Evolutionary conservation across 2,113 vertebrate species (phyloP).

Genomic region (Datnioides undecimradiatus): DNA sequence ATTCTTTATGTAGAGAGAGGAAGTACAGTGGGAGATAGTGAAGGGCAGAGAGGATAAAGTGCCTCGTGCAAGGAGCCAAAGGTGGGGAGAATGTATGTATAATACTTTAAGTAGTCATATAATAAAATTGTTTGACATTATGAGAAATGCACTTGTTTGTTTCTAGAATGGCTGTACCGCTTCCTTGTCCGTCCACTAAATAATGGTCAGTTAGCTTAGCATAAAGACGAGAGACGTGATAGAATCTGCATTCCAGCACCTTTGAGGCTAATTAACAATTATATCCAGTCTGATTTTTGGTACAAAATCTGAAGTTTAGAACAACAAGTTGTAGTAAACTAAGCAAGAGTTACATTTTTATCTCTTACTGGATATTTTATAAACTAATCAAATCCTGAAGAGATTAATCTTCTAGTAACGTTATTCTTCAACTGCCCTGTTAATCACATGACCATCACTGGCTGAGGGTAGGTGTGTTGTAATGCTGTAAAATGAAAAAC

Average conservation of each 20-base stretch:
- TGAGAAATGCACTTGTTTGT: neutral
- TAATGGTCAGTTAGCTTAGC: neutral
- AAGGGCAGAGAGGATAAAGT: conserved; percentile 15
- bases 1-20: conserved; percentile 46
- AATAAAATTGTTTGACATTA: neutral
- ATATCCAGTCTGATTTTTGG: neutral
- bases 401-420: neutral
- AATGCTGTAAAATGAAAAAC: conserved; percentile 10
- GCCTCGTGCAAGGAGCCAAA: neutral
- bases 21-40: conserved; percentile 2
- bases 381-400: neutral
- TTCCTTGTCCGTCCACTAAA: too few species aligned
- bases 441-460: neutral
- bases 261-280: neutral
- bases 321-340: too few species aligned
- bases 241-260: neutral
- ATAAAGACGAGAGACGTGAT: too few species aligned
- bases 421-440: neutral
- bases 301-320: neutral
- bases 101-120: neutral
- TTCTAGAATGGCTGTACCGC: too few species aligned
- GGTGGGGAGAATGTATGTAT: neutral
- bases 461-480: neutral
- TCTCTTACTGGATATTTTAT: neutral
- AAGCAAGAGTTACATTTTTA: too few species aligned